phyloP scores from a whole-genome alignment of 2,113 vertebrate species.

The Anguilla rostrata region DNA sequence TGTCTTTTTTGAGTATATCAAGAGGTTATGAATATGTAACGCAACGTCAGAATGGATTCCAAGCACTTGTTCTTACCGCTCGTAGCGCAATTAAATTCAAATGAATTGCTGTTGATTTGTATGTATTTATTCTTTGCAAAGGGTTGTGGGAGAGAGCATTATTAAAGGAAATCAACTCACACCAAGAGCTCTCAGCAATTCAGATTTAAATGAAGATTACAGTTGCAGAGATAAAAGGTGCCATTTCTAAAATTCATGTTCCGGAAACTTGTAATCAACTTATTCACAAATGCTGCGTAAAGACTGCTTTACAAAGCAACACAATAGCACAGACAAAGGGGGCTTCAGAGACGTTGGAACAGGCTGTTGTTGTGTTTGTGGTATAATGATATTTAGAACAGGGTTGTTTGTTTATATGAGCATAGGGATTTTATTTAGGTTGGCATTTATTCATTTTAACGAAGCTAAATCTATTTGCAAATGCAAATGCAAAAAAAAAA shows the following conservation, averaged over 20 bases:
- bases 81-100: background rate
- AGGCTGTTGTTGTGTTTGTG: background rate
- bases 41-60: background rate
- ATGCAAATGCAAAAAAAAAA: background rate
- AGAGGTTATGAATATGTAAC: background rate
- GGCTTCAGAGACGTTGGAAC: too few relatives aligned
- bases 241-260: background rate
- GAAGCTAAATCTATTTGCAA: background rate
- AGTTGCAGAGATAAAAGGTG: background rate
- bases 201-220: background rate
- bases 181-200: background rate
- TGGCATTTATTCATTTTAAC: background rate
- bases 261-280: background rate
- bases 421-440: background rate
- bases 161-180: conserved; percentile 3
- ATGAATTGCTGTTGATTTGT: conserved; percentile 8
- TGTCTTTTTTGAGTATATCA: background rate
- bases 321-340: background rate
- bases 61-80: background rate
- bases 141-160: background rate
- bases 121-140: conserved; percentile 14
- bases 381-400: background rate
- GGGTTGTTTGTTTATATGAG: background rate
- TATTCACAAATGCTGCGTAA: background rate
- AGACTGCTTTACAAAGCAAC: background rate